These are phyloP conservation scores for Aphrophora alni DNA, from an alignment of 2,888 invertebrate species.

Conservation along the genomic window DNA sequence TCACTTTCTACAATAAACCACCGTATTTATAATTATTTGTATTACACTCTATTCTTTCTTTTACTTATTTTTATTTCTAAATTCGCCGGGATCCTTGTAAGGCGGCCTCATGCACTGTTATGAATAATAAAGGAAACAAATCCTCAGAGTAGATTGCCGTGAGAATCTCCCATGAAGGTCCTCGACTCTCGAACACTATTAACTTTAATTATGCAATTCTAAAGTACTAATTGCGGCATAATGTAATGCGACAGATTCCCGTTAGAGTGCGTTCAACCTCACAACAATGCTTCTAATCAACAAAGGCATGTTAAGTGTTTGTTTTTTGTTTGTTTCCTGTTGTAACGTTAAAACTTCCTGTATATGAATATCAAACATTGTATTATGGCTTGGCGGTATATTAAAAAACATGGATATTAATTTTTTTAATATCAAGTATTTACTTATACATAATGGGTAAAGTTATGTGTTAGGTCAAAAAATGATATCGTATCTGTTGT, in stretches of 20 bases:
- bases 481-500: no score
- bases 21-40: no score
- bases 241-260: background rate
- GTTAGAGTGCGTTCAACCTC: slow-evolving; percentile 2
- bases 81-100: no score
- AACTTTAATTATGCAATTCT: background rate
- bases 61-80: no score
- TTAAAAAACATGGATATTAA: no score
- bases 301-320: background rate
- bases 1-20: no score
- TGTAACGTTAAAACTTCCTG: background rate
- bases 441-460: no score
- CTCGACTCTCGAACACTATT: background rate
- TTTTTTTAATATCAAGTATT: no score
- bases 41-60: no score
- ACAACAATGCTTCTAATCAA: background rate
- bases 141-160: background rate
- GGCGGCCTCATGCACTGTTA: background rate
- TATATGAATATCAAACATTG: no score
- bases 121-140: background rate
- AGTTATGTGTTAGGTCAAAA: no score
- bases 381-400: no score
- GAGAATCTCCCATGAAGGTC: background rate
- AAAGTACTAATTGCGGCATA: slow-evolving; percentile 1
- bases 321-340: background rate